Base-by-base conservation (phyloP, 2,113 vertebrate genomes). In the Isichthys henryi region DNA sequence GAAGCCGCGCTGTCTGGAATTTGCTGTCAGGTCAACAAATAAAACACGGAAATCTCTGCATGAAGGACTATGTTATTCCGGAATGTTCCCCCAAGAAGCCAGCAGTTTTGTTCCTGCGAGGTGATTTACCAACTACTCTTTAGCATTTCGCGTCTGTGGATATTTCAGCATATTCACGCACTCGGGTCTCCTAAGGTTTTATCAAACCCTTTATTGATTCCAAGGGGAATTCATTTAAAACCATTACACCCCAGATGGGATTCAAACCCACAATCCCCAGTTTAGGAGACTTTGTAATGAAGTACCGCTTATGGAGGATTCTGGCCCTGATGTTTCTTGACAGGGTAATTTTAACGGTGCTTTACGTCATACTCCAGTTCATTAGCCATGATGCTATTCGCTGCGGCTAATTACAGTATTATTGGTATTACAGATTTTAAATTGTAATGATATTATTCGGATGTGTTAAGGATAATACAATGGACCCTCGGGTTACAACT, bases 211-310 rank as follows among this genome's bases (percentile, higher is more conserved):
- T 31, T 27, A 4, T 66, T 66, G 62, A 31, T 66, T 27, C 9
- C 62, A 27, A 27, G 62, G 9, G 62, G 10, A 11, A 31, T 66
- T 27, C 19, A 62, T 10, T 23, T 66, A 66, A 66, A 66, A 8
- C 7, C 4, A 9, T 5, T 0, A 23, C 84, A 92, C 90, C 90
- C 90, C 89, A 91, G 80, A 91, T 88, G 90, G 83, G 88, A 90
- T 52, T 91, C 62, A 86, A 93, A 93, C 92, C 89, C 91, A 93
- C 91, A 93, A 91, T 92, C 91, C 91, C 91, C 91, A 88, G 92
- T 89, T 92, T 92, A 93, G 91, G 91, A 92, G 92, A 91, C 91
- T 62, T 66, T 66, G 0, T 27, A 9, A 27, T 66, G n/a, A 11
- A 11, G 62, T 13, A 3, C n/a, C 27, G 3, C n/a, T 77, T 43